Evolutionary conservation across 1,140 invertebrate genomes (phyloP), one percentile per base, ranked within the genome.

Genomic region (Harlomillsia oculata): DNA sequence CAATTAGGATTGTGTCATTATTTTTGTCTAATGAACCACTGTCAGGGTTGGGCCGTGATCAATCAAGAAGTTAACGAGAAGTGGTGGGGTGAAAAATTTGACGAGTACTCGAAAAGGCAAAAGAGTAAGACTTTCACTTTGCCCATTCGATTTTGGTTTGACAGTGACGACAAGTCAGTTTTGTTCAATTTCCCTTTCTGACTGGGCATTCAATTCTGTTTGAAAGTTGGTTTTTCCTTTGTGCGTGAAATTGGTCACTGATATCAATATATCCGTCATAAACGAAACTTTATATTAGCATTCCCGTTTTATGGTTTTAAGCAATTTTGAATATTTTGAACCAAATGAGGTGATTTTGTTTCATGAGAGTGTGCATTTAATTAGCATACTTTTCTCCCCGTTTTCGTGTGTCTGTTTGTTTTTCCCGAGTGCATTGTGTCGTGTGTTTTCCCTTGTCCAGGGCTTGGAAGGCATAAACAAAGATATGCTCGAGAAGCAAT

Each of bases 381-480:
- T n/a, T n/a, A n/a, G n/a, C n/a, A n/a, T n/a, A n/a, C n/a, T n/a
- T n/a, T n/a, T n/a, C n/a, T n/a, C n/a, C n/a, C n/a, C n/a, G n/a
- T n/a, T n/a, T n/a, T n/a, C n/a, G n/a, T n/a, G 9, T 5, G 20
- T 13, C 29, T 14, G 41, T 53, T 53, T 41, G 32, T 26, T 26
- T 25, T 56, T 25, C 40, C 30, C 43, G 49, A 58, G 40, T 44
- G n/a, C n/a, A n/a, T 50, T 48, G 37, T 44, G 9, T 44, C 45
- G 51, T 37, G 44, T 36, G 34, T 56, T 39, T 45, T 14, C 45
- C 21, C 25, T 40, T 26, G 40, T 30, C 34, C 44, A 90, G 88
- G 88, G 89, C 72, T 82, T 85, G 73, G 84, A 85, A 73, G 83
- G 81, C 68, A 75, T 80, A 69, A 79, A 78, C 74, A 90, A 90